These are phyloP conservation scores for Drosophila serrata DNA, from an alignment of 1,140 invertebrate species.

Conservation along the genomic window DNA sequence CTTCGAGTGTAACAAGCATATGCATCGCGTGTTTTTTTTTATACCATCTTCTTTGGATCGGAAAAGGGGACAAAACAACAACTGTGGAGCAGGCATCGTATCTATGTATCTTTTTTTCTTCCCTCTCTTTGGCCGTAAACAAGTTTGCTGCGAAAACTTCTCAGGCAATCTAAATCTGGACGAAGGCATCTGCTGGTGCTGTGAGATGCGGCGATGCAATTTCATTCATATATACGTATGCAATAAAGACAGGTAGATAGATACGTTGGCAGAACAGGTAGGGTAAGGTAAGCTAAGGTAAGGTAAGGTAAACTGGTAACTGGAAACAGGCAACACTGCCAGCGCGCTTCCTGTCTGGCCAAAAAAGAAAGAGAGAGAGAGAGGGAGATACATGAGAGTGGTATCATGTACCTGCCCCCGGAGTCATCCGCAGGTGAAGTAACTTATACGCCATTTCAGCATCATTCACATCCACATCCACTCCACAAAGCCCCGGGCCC, in stretches of 20 bases:
- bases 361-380: too few relatives aligned
- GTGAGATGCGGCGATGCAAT: slow-evolving; percentile 47
- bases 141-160: slow-evolving; percentile 77
- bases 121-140: slow-evolving; percentile 59
- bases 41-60: background rate
- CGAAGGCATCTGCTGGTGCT: slow-evolving; percentile 47
- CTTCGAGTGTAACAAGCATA: slow-evolving; percentile 53
- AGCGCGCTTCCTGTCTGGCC: slow-evolving; percentile 74
- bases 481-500: slow-evolving; percentile 30
- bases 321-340: slow-evolving; percentile 51
- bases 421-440: slow-evolving; percentile 74
- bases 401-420: slow-evolving; percentile 70
- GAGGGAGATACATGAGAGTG: slow-evolving; percentile 47
- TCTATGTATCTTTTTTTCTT: slow-evolving; percentile 2
- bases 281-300: too few relatives aligned
- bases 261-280: slow-evolving; percentile 12
- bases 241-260: slow-evolving; percentile 36
- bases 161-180: slow-evolving; percentile 64
- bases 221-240: slow-evolving; percentile 80
- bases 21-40: slow-evolving; percentile 57
- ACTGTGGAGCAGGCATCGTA: slow-evolving; percentile 20
- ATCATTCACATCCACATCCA: slow-evolving; percentile 26
- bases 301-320: background rate
- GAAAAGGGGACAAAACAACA: slow-evolving; percentile 51
- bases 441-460: slow-evolving; percentile 70